phyloP scores from a whole-genome alignment of 2,888 invertebrate genomes.

The Drepana falcataria region DNA sequence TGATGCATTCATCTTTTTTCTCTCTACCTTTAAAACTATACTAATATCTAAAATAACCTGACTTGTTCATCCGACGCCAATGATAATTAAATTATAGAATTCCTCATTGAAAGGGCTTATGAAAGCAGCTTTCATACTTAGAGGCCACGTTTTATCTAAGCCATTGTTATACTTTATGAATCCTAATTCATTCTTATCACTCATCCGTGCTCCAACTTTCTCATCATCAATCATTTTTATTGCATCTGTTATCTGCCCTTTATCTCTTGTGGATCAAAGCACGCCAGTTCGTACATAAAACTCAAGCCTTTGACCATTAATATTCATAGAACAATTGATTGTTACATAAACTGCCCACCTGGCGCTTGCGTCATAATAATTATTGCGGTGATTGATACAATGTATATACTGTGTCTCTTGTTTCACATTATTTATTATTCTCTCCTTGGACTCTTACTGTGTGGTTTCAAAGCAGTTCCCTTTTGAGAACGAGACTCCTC shows the following conservation, averaged over 20 bases:
- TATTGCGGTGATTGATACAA: slow-evolving; percentile 53
- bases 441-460: no score
- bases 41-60: no score
- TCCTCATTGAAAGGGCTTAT: background rate
- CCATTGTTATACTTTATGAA: background rate
- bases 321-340: slow-evolving; percentile 49
- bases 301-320: slow-evolving; percentile 24
- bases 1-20: no score
- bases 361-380: slow-evolving; percentile 51
- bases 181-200: slow-evolving; percentile 2
- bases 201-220: slow-evolving; percentile 8
- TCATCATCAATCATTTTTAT: slow-evolving; percentile 30
- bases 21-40: no score
- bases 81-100: background rate
- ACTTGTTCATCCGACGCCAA: no score
- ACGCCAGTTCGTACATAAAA: slow-evolving; percentile 28
- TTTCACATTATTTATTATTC: slow-evolving; percentile 2
- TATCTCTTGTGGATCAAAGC: slow-evolving; percentile 30
- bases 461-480: no score
- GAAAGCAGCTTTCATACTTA: background rate
- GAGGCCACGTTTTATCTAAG: background rate
- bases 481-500: no score
- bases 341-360: slow-evolving; percentile 56
- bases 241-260: slow-evolving; percentile 17
- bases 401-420: slow-evolving; percentile 28